Conservation (phyloP, 2,888 invertebrate genomes). For the Cactoblastis cactorum region DNA sequence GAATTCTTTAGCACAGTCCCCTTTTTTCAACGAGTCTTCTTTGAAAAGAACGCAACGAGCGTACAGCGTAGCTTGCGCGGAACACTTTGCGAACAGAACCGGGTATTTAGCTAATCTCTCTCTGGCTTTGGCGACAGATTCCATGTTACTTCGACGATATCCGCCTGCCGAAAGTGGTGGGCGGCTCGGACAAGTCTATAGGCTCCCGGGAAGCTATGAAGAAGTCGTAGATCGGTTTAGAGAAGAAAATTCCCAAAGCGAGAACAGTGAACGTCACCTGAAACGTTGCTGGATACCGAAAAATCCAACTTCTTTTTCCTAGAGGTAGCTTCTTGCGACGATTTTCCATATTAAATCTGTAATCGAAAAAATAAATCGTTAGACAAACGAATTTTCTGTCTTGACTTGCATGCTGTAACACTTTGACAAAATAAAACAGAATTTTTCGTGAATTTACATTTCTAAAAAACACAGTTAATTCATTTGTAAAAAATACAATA, state of each 20-base stretch:
- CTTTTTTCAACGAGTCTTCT: slow-evolving; percentile 83
- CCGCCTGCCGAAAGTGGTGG: slow-evolving; percentile 36
- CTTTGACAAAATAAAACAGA: too few species aligned
- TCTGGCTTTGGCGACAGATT: slow-evolving; percentile 87
- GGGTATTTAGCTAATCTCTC: slow-evolving; percentile 87
- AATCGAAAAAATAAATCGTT: slow-evolving; percentile 8
- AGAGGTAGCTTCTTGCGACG: slow-evolving; percentile 60
- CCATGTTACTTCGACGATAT: slow-evolving; percentile 76
- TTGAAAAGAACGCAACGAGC: slow-evolving; percentile 89
- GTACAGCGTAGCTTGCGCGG: slow-evolving; percentile 83
- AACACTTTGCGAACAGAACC: slow-evolving; percentile 84
- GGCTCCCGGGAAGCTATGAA: slow-evolving; percentile 60
- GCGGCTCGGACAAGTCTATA: slow-evolving; percentile 49
- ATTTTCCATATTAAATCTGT: slow-evolving; percentile 49
- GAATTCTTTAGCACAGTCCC: slow-evolving; percentile 89
- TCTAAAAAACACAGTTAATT: too few species aligned
- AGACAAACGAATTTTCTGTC: too few species aligned
- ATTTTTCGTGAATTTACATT: too few species aligned
- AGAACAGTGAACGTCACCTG: slow-evolving; percentile 73
- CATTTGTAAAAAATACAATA: too few species aligned
- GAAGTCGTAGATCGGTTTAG: slow-evolving; percentile 85
- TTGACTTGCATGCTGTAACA: too few species aligned
- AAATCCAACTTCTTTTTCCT: slow-evolving; percentile 80
- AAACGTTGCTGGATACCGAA: slow-evolving; percentile 80
- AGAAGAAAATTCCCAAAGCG: slow-evolving; percentile 81